phyloP scores from a whole-genome alignment of 92 coral and sea anemone genomes.

The Meandrina meandrites region DNA sequence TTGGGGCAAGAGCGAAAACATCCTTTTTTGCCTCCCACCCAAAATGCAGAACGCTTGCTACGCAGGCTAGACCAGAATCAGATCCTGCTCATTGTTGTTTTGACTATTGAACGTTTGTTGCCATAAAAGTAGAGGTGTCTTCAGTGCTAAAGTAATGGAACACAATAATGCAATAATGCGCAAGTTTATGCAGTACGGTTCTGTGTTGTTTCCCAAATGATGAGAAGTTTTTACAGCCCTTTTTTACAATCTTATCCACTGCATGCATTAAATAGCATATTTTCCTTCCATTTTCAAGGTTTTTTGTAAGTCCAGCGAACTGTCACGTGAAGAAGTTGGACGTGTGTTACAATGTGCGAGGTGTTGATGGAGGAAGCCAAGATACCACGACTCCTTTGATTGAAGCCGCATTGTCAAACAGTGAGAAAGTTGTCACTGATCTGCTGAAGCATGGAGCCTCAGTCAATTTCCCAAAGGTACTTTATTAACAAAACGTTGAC shows the following conservation, averaged over 20 bases:
- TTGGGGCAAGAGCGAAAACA: too few species aligned
- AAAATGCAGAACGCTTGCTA: too few species aligned
- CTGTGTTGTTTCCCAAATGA: too few species aligned
- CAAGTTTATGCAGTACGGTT: too few species aligned
- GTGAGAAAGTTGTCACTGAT: constrained; percentile 52
- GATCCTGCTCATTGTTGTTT: too few species aligned
- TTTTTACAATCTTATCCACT: too few species aligned
- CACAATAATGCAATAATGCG: too few species aligned
- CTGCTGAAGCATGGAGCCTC: constrained; percentile 72
- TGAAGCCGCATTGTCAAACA: constrained; percentile 61
- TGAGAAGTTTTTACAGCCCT: too few species aligned
- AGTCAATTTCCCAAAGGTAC: constrained; percentile 76
- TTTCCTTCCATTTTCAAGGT: background rate
- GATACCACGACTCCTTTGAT: constrained; percentile 78
- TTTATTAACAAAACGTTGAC: background rate
- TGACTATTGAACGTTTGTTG: too few species aligned
- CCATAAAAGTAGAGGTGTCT: too few species aligned
- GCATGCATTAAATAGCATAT: background rate
- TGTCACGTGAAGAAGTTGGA: constrained; percentile 58
- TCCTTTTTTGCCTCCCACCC: constrained; percentile 71
- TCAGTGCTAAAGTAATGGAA: too few species aligned
- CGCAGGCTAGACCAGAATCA: too few species aligned
- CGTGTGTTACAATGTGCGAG: constrained; percentile 72
- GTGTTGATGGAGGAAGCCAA: constrained; percentile 28
- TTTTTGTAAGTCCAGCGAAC: constrained; percentile 34